Conservation (phyloP, 2,797 vertebrate genomes). For the Sparidentex hasta region DNA sequence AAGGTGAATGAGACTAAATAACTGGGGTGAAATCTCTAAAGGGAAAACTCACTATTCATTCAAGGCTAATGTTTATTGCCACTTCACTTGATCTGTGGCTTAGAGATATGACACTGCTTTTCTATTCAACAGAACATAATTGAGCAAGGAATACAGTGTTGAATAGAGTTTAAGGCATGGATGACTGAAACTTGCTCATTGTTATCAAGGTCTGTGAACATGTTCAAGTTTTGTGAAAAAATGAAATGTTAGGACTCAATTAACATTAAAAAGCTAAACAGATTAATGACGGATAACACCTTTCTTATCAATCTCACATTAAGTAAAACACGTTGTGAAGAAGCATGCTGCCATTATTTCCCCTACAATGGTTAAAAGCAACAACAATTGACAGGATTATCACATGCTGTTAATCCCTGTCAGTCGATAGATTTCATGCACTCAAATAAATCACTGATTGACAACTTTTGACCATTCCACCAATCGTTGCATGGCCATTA, state of each 20-base stretch:
- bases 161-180: constrained; percentile 54
- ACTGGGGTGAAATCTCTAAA: constrained; percentile 58
- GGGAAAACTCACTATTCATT: constrained; percentile 68
- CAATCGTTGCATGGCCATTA: constrained; percentile 26
- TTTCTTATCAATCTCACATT: constrained; percentile 31
- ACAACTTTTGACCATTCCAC: constrained; percentile 38
- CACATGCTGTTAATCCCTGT: constrained; percentile 31
- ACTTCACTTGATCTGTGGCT: constrained; percentile 75
- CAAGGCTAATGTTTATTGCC: constrained; percentile 79
- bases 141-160: constrained; percentile 76
- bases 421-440: constrained; percentile 39
- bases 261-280: constrained; percentile 2
- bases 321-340: constrained; percentile 34
- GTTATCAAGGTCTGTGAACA: constrained; percentile 51
- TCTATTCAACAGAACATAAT: constrained; percentile 74
- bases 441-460: constrained; percentile 24
- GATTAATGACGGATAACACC: constrained; percentile 23
- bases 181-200: constrained; percentile 40
- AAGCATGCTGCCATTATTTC: constrained; percentile 33
- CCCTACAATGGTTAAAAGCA: constrained; percentile 17
- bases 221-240: constrained; percentile 37
- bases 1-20: constrained; percentile 79
- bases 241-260: constrained; percentile 19
- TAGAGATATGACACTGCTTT: constrained; percentile 70
- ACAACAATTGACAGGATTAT: constrained; percentile 16